Evolutionary conservation across 2,797 vertebrate species (phyloP), one percentile per base, ranked within the genome.

Genomic region (Trematomus bernacchii): DNA sequence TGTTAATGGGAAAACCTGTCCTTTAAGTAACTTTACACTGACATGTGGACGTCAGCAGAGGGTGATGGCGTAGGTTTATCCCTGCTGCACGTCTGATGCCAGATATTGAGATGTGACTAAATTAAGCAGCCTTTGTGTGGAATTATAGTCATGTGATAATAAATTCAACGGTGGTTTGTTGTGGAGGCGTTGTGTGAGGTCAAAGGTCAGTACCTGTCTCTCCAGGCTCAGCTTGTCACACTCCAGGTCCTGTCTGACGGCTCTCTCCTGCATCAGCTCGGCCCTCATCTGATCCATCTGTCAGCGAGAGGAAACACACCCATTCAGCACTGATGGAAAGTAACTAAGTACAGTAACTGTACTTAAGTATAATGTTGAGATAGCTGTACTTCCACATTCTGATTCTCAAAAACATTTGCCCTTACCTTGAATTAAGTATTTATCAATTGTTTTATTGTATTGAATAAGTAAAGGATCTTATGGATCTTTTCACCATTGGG

Each of bases 211-310:
- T 93, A 97, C 97, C 97, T 99, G 98, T 91, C 98, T 96, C 95
- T 99, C 98, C 92, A 99, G 91, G 0, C 97, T 97, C 67, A 94
- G 96, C 93, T 97, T 99, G 95, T 99, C 97, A 91, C 97, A 99
- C 88, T 99, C 98, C 91, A 99, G 90, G 79, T 99, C 97, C 86
- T 99, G 98, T 52, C 94, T 95, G 51, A 84, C 71, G 1, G 95
- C 93, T 93, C 96, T 95, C 92, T 99, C 98, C 90, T 98, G 97
- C 84, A 96, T 93, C 6, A 99, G 90, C 58, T 99, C 98, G 0
- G 63, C 94, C 82, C 97, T 96, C 91, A 97, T 95, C 92, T 97
- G 97, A 84, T 99, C 98, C 88, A 97, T 95, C 98, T 99, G 75
- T 83, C 66, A 70, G 3, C 66, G 46, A 68, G 3, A 78, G 9